Evolutionary conservation across 2,797 vertebrate genomes (phyloP), one percentile per base, ranked within the genome.

Genomic region (Hypotaenidia philippensis): DNA sequence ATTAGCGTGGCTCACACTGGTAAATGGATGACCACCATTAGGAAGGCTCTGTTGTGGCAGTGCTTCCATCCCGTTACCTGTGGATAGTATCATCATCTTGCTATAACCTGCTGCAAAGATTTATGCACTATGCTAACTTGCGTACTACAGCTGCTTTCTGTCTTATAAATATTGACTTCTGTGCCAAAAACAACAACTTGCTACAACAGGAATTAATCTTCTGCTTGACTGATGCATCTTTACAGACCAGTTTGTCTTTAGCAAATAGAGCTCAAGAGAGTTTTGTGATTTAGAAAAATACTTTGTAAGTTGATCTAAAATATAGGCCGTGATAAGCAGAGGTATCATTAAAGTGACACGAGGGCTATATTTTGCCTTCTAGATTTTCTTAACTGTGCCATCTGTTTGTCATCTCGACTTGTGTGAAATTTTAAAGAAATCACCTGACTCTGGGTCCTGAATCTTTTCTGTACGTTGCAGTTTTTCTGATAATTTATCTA

Each of bases 181-280:
- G 84, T 95, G 89, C 90, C 82, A 92, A 91, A 95, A 94, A 49
- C 90, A 86, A 94, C 78, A 90, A 95, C 82, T 90, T 49, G 63
- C 50, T 97, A 83, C 95, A 95, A 94, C 69, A 92, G 64, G 78
- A 89, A 97, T 97, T 96, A 91, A 96, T 96, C 93, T 98, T 96
- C 84, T 81, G 31, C 64, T 94, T 96, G 94, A 97, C 75, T 93
- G 95, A 95, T 97, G 94, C 90, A 93, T 96, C 92, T 95, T 97
- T 80, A 89, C 76, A 80, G 91, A 83, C 84, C 83, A 93, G 68
- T 96, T 96, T 95, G 90, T 95, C 90, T 96, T 96, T 91, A 92
- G 93, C 82, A 94, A 97, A 94, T 89, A 87, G 89, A 89, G 68
- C 95, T 96, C 86, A 63, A 78, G 95, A 96, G 94, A 93, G 69